Base-by-base conservation (phyloP, 2,113 vertebrate species). In the Engraulis encrasicolus region DNA sequence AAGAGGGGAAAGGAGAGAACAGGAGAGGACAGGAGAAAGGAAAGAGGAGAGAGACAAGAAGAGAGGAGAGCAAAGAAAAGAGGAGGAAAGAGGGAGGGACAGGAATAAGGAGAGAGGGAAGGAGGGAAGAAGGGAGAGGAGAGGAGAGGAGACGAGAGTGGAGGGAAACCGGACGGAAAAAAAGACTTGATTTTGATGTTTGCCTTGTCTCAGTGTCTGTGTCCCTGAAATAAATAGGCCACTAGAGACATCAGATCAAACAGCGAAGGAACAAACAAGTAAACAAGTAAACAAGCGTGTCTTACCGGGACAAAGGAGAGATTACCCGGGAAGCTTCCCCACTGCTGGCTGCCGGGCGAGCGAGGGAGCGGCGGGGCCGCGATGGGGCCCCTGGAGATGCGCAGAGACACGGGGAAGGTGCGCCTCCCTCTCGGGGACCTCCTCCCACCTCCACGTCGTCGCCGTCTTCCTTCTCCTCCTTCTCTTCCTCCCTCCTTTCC, bases 291-390 rank as follows among this genome's bases (percentile, higher is more conserved):
- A 23, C 45, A 71, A 19, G 80, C 74, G 23, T 0, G 2, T 83
- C 95, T 96, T 94, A 98, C 97, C 96, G 94, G 95, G 80, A 98
- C 86, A 38, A 98, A 98, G 78, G 97, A 95, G 61, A 98, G 95
- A 54, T 99, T 99, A 82, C 96, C 93, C 37, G 97, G 97, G 90
- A 98, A 99, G 85, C 95, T 86, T 36, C 94, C 93, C 0, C 93
- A 90, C 1, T 90, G 92, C 0, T 90, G 86, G 0, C 85, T 83
- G n/a, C n/a, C n/a, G 85, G 87, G 85, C 3, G 89, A 86, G 66
- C 94, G 91, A 3, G 92, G 92, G 78, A 96, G 87, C 85, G 95
- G 94, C 0, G 97, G 97, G 17, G 96, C 97, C 34, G 97, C 96
- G 0, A 98, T 98, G 45, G 97, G 97, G 2, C 97, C 97, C 85